Evolutionary conservation across 2,113 vertebrate species (phyloP).

Genomic region (Neodontobutis hainanensis): DNA sequence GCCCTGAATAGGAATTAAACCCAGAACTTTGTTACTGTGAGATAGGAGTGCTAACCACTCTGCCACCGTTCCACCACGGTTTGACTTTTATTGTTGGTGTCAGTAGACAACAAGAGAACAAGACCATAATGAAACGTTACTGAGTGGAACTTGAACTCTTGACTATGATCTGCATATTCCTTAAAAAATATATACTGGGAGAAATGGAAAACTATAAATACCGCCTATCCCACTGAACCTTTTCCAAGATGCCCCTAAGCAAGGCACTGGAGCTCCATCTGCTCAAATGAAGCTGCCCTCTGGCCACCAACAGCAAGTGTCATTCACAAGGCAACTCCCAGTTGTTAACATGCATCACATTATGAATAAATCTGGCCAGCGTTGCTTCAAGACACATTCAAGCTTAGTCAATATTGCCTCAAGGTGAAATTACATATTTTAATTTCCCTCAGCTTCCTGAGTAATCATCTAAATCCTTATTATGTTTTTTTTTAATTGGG

Average conservation of each 20-base stretch:
- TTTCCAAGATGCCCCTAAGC: conserved; percentile 17
- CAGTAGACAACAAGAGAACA: no score
- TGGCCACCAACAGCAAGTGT: conserved; percentile 6
- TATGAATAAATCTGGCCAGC: conserved; percentile 14
- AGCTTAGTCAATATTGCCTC: conserved; percentile 21
- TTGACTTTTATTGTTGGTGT: no score
- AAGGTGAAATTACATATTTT: conserved; percentile 31
- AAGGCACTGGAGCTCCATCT: conserved; percentile 17
- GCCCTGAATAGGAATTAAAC: no score
- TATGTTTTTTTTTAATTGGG: conserved; percentile 26
- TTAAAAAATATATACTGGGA: no score
- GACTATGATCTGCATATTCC: no score
- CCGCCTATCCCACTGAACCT: not conserved
- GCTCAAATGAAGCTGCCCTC: conserved; percentile 11
- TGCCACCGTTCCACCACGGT: no score
- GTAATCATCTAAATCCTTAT: conserved; percentile 35
- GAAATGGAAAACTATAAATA: not conserved
- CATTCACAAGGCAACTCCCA: not conserved
- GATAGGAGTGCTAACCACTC: no score
- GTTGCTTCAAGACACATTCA: conserved; percentile 7
- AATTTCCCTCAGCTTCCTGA: conserved; percentile 31
- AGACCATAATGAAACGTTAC: no score
- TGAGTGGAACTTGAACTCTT: no score
- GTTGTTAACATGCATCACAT: conserved; percentile 13
- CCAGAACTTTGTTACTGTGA: no score